Evolutionary conservation across 1,140 invertebrate species (phyloP), one percentile per base, ranked within the genome.

Genomic region (Atta colombica): DNA sequence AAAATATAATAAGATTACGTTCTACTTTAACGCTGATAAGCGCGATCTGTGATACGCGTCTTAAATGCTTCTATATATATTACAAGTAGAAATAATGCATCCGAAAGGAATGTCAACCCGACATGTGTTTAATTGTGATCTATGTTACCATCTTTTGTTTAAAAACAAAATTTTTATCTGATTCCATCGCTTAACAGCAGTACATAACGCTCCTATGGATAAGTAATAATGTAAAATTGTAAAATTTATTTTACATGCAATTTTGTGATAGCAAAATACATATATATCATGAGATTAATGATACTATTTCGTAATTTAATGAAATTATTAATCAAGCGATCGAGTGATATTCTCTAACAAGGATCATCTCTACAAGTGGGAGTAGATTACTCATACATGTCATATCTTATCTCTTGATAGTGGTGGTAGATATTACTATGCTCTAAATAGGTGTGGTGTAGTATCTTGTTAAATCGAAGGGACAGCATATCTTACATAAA

Each of bases 351-450:
- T 39, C 49, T 80, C 28, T 63, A 75, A 63, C 71, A 89, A 78
- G 58, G 28, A 58, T 74, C 53, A 75, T 58, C 45, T 74, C 16
- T 80, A 25, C 28, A 51, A 55, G 85, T 84, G 86, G 90, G 89
- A 85, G 77, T 35, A 89, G 86, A 74, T 94, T 94, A 94, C 92
- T 94, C 93, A 93, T 86, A 91, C 90, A 89, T 93, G 92, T 74
- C 90, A 68, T 94, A 93, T 77, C 89, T 89, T 94, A 94, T 94
- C 94, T 94, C 93, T 93, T 90, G 82, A 86, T 91, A 93, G 93
- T 94, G 93, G 90, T 92, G 91, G 92, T 93, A 92, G 92, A 87
- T 93, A 91, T 90, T 90, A 89, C 87, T 94, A 92, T 87, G 86
- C 85, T 88, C 69, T 87, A 82, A 77, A 87, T 93, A 94, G 94